Percentiles rank a stretch among this genome's conserved stretches.
Conservation (phyloP, 2,888 invertebrate genomes). For the Dione vanillae region DNA sequence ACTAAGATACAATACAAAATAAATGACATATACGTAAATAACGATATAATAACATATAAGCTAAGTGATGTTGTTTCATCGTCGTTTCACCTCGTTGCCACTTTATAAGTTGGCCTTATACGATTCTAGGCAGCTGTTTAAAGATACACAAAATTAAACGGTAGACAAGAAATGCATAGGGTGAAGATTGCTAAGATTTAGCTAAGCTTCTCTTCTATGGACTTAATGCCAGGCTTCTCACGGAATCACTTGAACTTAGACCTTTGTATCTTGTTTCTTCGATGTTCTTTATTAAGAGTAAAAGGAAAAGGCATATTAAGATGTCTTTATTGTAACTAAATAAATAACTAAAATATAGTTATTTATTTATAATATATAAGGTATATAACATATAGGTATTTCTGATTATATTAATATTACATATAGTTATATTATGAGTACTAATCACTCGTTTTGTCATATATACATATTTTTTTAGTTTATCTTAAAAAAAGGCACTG, state of each 20-base stretch:
- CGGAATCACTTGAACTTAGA: slow-evolving; percentile 33
- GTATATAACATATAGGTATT: too few relatives aligned
- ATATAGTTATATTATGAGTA: too few relatives aligned
- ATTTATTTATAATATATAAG: too few relatives aligned
- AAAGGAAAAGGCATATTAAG: neutral
- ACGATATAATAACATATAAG: neutral
- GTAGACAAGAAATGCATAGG: slow-evolving; percentile 6
- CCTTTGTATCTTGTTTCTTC: slow-evolving; percentile 16
- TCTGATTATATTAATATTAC: too few relatives aligned
- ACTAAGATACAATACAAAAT: too few relatives aligned
- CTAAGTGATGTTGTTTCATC: too few relatives aligned
- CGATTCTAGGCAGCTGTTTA: neutral
- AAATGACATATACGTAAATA: neutral
- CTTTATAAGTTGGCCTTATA: neutral
- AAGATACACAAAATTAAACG: slow-evolving; percentile 1
- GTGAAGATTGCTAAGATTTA: slow-evolving; percentile 12
- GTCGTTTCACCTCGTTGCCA: neutral
- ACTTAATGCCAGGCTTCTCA: slow-evolving; percentile 36
- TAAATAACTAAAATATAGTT: neutral
- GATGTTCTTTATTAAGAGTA: neutral
- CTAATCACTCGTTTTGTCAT: too few relatives aligned
- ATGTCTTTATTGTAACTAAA: neutral
- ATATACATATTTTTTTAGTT: too few relatives aligned
- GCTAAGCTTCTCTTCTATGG: slow-evolving; percentile 18
- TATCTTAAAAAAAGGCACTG: neutral